These are phyloP conservation scores for Pteronotus mesoamericanus DNA, from an alignment of 2,797 vertebrate species.

Conservation along the genomic window DNA sequence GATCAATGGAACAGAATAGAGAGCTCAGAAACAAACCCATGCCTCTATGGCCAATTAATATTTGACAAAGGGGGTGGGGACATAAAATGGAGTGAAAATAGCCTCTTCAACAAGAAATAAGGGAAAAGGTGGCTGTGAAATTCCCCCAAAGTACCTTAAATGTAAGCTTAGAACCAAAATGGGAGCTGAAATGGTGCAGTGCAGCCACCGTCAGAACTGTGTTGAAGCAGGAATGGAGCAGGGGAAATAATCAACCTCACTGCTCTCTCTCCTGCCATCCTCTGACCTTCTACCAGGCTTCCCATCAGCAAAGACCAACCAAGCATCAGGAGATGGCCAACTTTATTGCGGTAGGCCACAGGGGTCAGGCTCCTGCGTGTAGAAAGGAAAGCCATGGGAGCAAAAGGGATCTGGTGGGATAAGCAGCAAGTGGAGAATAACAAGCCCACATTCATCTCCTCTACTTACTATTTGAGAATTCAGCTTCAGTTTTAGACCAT, in stretches of 20 bases:
- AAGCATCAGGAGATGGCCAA: background rate
- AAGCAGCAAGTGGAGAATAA: background rate
- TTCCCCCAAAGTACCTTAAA: background rate
- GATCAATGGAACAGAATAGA: no score
- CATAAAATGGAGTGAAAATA: no score
- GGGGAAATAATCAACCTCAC: rapidly evolving
- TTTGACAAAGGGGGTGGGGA: no score
- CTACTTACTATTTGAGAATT: background rate
- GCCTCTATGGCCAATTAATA: no score
- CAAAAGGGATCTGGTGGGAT: background rate
- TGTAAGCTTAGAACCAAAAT: background rate
- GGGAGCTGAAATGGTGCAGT: background rate
- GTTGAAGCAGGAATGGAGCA: background rate
- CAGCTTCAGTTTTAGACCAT: background rate
- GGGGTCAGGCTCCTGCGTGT: background rate
- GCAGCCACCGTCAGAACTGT: background rate
- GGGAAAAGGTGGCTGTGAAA: background rate
- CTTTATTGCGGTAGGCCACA: background rate
- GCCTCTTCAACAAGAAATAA: no score
- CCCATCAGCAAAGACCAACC: background rate
- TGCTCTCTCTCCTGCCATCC: background rate
- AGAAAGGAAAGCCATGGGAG: background rate
- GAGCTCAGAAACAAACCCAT: no score
- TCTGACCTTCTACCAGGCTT: background rate
- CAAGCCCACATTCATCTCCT: background rate